Evolutionary conservation across 2,888 invertebrate species (phyloP).

Genomic region (Acleris sparsana): DNA sequence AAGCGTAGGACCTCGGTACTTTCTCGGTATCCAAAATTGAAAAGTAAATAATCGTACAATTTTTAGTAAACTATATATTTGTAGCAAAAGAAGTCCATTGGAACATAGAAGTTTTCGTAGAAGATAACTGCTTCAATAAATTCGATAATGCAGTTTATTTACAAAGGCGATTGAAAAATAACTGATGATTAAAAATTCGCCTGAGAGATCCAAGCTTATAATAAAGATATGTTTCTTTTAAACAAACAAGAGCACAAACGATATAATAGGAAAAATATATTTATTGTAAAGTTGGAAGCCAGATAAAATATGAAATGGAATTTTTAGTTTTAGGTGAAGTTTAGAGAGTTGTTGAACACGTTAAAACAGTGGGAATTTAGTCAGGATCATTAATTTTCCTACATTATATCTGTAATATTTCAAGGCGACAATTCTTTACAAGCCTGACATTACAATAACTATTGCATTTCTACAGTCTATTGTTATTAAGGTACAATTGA

Average conservation of each 20-base stretch:
- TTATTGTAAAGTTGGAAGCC: slow-evolving; percentile 13
- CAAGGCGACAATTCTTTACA: slow-evolving; percentile 20
- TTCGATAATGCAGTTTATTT: slow-evolving; percentile 49
- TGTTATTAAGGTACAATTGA: slow-evolving; percentile 56
- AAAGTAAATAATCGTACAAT: neutral
- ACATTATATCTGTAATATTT: neutral
- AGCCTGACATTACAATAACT: slow-evolving; percentile 22
- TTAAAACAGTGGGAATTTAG: too few species aligned
- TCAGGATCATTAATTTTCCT: too few species aligned
- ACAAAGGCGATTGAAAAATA: slow-evolving; percentile 28
- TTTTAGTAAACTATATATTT: neutral
- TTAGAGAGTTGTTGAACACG: neutral
- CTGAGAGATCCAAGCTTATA: slow-evolving; percentile 34
- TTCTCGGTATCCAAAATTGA: neutral
- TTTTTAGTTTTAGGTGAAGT: neutral
- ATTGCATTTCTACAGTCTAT: slow-evolving; percentile 30
- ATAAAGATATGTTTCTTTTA: slow-evolving; percentile 17
- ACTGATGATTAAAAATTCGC: slow-evolving; percentile 33
- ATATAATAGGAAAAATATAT: neutral
- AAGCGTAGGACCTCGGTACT: neutral
- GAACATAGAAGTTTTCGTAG: slow-evolving; percentile 49
- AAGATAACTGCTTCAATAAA: slow-evolving; percentile 66
- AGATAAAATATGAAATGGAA: slow-evolving; percentile 9
- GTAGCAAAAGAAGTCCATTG: slow-evolving; percentile 6
- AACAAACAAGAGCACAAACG: neutral